Percentiles rank a stretch among this genome's conserved stretches.
These are phyloP conservation scores for Habrosyne pyritoides DNA, from an alignment of 2,888 invertebrate genomes.

Conservation along the genomic window DNA sequence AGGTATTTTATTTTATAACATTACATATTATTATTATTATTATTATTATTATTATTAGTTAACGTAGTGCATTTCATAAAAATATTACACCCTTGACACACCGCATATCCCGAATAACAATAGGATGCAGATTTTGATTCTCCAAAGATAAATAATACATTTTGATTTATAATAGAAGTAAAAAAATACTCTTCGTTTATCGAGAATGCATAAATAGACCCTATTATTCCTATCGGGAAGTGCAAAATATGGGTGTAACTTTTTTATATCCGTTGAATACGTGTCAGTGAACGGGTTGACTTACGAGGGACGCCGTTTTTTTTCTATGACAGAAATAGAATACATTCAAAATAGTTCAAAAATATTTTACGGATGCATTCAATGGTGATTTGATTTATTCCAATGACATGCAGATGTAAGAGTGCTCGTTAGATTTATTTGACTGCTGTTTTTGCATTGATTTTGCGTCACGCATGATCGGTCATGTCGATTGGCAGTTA, in stretches of 20 bases:
- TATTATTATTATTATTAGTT: slow-evolving; percentile 52
- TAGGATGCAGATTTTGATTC: slow-evolving; percentile 82
- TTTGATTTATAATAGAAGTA: slow-evolving; percentile 82
- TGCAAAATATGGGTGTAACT: slow-evolving; percentile 84
- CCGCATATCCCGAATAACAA: slow-evolving; percentile 81
- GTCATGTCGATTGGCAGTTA: slow-evolving; percentile 80
- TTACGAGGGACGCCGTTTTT: slow-evolving; percentile 70
- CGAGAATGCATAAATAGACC: slow-evolving; percentile 83
- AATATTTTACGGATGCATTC: slow-evolving; percentile 82
- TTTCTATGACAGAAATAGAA: slow-evolving; percentile 50
- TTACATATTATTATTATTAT: neutral
- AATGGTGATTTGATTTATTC: slow-evolving; percentile 83
- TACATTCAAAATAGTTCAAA: slow-evolving; percentile 81
- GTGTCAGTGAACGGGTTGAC: slow-evolving; percentile 81
- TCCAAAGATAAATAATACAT: slow-evolving; percentile 84
- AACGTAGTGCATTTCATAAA: slow-evolving; percentile 61
- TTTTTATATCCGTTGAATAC: slow-evolving; percentile 76
- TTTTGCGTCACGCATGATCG: slow-evolving; percentile 76
- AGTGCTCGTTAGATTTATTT: slow-evolving; percentile 82
- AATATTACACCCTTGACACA: slow-evolving; percentile 83
- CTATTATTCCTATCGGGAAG: slow-evolving; percentile 81
- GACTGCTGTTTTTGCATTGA: slow-evolving; percentile 80
- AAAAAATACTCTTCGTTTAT: slow-evolving; percentile 83
- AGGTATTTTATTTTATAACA: neutral
- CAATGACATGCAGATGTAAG: slow-evolving; percentile 81